Evolutionary conservation across 53 echinoderm and acorn worm species (phyloP).

Genomic region (Actinopyga echinites): DNA sequence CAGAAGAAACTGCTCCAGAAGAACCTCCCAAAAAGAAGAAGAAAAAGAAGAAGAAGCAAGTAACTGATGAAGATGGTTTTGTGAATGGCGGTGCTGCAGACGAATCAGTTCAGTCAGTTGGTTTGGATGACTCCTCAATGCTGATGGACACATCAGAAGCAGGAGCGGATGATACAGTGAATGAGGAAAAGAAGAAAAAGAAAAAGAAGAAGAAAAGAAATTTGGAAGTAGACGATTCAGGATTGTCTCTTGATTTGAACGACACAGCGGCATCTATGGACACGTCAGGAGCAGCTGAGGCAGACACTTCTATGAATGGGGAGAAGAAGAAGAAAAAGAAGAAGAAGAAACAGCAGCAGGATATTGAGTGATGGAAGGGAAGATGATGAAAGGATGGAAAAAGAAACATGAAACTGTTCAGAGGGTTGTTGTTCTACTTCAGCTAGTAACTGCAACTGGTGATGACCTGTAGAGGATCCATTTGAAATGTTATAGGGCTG

Average conservation of each 20-base stretch:
- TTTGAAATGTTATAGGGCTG: no score
- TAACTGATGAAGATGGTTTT: background rate
- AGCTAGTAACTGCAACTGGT: no score
- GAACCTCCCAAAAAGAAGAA: constrained; percentile 64
- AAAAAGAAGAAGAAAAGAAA: constrained; percentile 68
- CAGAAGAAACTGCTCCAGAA: constrained; percentile 50
- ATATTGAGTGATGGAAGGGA: background rate
- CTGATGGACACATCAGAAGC: constrained; percentile 17
- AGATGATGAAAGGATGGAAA: background rate
- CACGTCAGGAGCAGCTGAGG: constrained; percentile 37
- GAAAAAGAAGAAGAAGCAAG: constrained; percentile 70
- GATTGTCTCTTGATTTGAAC: constrained; percentile 26
- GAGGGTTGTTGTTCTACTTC: no score
- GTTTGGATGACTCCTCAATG: background rate
- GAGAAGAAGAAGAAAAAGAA: constrained; percentile 78
- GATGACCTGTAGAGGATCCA: no score
- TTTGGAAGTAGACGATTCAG: background rate
- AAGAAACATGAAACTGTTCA: no score
- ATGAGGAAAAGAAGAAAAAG: constrained; percentile 67
- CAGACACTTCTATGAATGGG: constrained; percentile 13
- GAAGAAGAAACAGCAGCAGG: constrained; percentile 42
- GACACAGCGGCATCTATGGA: constrained; percentile 25
- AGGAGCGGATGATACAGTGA: constrained; percentile 17
- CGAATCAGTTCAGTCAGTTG: background rate
- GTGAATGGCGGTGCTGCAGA: background rate